Base-by-base conservation (phyloP, 64 coral and sea anemone species). In the Stichodactyla mertensii region DNA sequence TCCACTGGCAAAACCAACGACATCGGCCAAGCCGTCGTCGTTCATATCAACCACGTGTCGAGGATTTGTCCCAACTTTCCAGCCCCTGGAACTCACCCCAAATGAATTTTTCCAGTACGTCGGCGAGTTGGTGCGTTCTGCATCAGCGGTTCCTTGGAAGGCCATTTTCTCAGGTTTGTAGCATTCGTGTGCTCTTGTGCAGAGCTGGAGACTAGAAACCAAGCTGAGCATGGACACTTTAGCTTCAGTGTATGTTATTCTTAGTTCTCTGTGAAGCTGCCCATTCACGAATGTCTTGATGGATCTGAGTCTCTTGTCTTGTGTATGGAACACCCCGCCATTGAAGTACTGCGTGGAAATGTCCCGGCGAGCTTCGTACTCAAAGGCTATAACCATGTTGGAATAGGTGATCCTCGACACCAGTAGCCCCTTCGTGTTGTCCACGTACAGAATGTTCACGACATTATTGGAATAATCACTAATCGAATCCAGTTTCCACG, bases 1-100 rank as follows among this genome's bases (percentile, higher is more conserved):
- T 27, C 67, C 64, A 87, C 15, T 74, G 18, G 85, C 60, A 87
- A 87, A 87, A 18, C 85, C 85, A 7, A 87, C 85, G 5, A 87
- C 61, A 87, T 87, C 85, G 19, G 67, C 36, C 20, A 54, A 18
- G 13, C 85, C 85, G 53, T 87, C 85, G 52, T 59, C 85, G 54
- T 87, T 87, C 67, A 87, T 59, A 71, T 87, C 85, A 5, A 54
- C 85, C 19, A 87, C 36, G 6, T 71, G 31, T 23, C 85, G 85
- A 67, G 85, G 64, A 20, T 87, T 66, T 6, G 52, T 77, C 4
- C 57, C 67, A 31, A 71, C 61, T 18, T 55, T 11, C 85, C 61
- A 71, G 13, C 85, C 61, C 6, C 56, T 20, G 4, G 45, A 45
- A 4, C 16, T n/a, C 53, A 9, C 7, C 18, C 83, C 83, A 85